Base-by-base conservation (phyloP, 2,113 vertebrate species). In the Callorhinus ursinus region DNA sequence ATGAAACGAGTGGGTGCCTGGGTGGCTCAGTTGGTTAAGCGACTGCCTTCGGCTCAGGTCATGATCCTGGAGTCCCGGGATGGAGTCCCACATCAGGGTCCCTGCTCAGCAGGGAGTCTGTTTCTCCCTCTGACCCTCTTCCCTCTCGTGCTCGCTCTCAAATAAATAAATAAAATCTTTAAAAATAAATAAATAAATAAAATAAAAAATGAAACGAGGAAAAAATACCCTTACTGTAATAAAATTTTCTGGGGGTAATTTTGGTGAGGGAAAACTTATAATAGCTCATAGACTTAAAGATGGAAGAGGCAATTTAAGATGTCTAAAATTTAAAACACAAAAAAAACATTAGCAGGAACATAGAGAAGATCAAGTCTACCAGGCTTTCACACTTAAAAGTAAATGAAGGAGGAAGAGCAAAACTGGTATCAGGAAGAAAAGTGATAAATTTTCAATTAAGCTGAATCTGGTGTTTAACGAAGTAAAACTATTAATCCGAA, bases 401-500 rank as follows among this genome's bases (percentile, higher is more conserved):
- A 74, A 80, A 79, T 94, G n/a, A 96, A 90, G 63, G 69, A 91
- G 31, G 55, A 31, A 91, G 19, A 86, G 26, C 63, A 81, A 96
- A 96, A 95, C 13, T 76, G 3, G 36, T 63, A 93, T 87, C n/a
- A 94, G 33, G 26, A 90, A 72, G 28, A 69, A 76, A 92, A 92
- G 28, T 19, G 67, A 63, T 12, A 93, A 72, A 55, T 88, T 79
- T 95, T 91, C 16, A 89, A 87, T 67, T 69, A 96, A 42, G 31
- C 72, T 80, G 33, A 81, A 93, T 87, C 5, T 39, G 8, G 33
- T 84, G 6, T 79, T 91, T 90, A 94, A 97, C 24, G 95, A 95
- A 92, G n/a, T 69, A 53, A 96, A 97, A 81, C 42, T 96, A 42
- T 63, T 89, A 96, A 71, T 46, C 13, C 89, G 74, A 82, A 89